phyloP scores from a whole-genome alignment of 2,113 vertebrate genomes.

The Syngnathoides biaculeatus region DNA sequence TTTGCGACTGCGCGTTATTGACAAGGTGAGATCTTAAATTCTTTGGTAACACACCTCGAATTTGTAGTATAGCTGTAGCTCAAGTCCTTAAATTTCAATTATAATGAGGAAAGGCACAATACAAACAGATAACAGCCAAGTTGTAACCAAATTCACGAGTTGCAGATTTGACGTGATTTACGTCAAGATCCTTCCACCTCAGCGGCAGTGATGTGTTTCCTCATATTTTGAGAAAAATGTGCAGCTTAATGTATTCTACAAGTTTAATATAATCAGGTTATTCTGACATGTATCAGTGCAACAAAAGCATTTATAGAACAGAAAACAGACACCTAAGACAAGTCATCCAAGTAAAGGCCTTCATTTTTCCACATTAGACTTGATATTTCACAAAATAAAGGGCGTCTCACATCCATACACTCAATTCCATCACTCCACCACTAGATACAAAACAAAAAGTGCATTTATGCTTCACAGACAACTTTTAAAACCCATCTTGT shows the following conservation, averaged over 20 bases:
- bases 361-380: constrained; percentile 30
- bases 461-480: constrained; percentile 52
- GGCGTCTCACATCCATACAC: neutral
- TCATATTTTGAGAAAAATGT: constrained; percentile 54
- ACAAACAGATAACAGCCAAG: constrained; percentile 19
- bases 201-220: constrained; percentile 53
- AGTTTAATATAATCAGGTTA: constrained; percentile 62
- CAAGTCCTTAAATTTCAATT: constrained; percentile 28
- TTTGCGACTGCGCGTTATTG: neutral
- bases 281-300: constrained; percentile 72
- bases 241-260: constrained; percentile 56
- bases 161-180: neutral
- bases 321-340: constrained; percentile 36
- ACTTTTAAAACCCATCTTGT: constrained; percentile 20
- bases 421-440: constrained; percentile 12
- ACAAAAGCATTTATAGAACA: constrained; percentile 62
- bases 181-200: neutral
- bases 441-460: constrained; percentile 53
- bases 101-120: constrained; percentile 62
- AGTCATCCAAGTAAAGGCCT: constrained; percentile 51
- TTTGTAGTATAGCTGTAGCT: constrained; percentile 11
- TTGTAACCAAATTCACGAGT: neutral
- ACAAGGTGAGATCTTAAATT: constrained; percentile 3
- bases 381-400: constrained; percentile 3
- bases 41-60: neutral